These are phyloP conservation scores for Halichoeres trimaculatus DNA, from an alignment of 2,113 vertebrate species.

Conservation along the genomic window DNA sequence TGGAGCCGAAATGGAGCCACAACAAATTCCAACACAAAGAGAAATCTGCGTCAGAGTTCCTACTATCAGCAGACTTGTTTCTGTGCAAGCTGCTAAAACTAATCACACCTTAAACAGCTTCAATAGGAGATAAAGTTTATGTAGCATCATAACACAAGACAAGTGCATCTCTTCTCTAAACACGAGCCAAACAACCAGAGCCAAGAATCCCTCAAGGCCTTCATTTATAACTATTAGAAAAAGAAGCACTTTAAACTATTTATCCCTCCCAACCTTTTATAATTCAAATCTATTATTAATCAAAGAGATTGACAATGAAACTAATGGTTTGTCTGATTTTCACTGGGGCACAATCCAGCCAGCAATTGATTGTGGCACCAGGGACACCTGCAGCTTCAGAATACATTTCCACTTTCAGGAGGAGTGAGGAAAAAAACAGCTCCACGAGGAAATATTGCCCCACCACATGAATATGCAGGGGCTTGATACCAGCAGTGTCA, in stretches of 20 bases:
- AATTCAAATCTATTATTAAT: slow-evolving; percentile 75
- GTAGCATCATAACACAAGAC: not conserved
- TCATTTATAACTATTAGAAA: slow-evolving; percentile 62
- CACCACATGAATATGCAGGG: slow-evolving; percentile 86
- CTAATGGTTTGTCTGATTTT: slow-evolving; percentile 81
- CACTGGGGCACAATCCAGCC: slow-evolving; percentile 77
- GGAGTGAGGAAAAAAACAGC: slow-evolving; percentile 58
- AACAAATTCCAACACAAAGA: slow-evolving; percentile 60
- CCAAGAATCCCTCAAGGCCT: slow-evolving; percentile 36
- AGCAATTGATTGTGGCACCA: slow-evolving; percentile 83
- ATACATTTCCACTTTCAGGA: slow-evolving; percentile 84
- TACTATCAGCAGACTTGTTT: slow-evolving; percentile 8
- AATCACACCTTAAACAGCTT: slow-evolving; percentile 17
- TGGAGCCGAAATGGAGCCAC: slow-evolving; percentile 58
- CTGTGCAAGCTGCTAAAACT: slow-evolving; percentile 26
- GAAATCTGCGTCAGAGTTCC: slow-evolving; percentile 37
- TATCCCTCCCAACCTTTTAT: slow-evolving; percentile 59
- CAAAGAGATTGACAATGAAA: slow-evolving; percentile 77
- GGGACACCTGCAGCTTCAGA: slow-evolving; percentile 85
- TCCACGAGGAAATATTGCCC: slow-evolving; percentile 82
- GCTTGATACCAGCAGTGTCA: slow-evolving; percentile 85
- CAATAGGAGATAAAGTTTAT: slow-evolving; percentile 15
- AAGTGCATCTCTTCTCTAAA: slow-evolving; percentile 18
- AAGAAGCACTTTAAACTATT: slow-evolving; percentile 54
- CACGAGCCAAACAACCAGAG: slow-evolving; percentile 18